Evolutionary conservation across 2,113 vertebrate genomes (phyloP).

Genomic region (Hippocampus guttulatus): DNA sequence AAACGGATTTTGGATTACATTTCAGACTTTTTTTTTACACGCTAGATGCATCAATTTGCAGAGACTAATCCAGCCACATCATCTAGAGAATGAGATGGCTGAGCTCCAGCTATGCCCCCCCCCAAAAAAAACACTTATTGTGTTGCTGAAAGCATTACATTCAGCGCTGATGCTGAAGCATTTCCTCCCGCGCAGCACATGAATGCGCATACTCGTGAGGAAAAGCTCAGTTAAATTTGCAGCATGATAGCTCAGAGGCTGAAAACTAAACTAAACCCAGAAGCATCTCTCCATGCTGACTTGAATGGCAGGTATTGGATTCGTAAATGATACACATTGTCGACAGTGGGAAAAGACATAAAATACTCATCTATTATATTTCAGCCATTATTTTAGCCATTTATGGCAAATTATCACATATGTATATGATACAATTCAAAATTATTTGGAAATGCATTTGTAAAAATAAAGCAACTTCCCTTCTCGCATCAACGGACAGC

Average conservation of each 20-base stretch:
- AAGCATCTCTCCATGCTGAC: constrained; percentile 33
- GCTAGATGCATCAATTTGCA: neutral
- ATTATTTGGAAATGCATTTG: neutral
- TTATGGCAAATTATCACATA: neutral
- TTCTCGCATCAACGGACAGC: no score
- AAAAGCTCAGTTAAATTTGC: constrained; percentile 29
- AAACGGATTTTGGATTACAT: no score
- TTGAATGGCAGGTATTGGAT: constrained; percentile 10
- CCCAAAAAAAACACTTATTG: neutral
- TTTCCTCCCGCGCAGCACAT: constrained; percentile 11
- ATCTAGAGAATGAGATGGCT: neutral
- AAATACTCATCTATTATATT: neutral
- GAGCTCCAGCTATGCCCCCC: neutral
- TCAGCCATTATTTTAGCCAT: neutral
- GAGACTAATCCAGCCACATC: neutral
- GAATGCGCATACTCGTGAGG: constrained; percentile 15
- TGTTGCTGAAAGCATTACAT: constrained; percentile 32
- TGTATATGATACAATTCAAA: neutral
- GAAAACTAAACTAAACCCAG: constrained; percentile 37
- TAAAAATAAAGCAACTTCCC: no score
- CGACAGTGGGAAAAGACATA: constrained; percentile 7
- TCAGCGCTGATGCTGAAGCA: constrained; percentile 22
- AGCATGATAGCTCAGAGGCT: constrained; percentile 22
- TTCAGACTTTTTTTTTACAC: no score
- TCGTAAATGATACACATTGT: constrained; percentile 15